A percentile compares a stretch with the other conserved stretches of the same genome.
phyloP scores from a whole-genome alignment of 2,888 invertebrate species.

The Dendrolimus houi region DNA sequence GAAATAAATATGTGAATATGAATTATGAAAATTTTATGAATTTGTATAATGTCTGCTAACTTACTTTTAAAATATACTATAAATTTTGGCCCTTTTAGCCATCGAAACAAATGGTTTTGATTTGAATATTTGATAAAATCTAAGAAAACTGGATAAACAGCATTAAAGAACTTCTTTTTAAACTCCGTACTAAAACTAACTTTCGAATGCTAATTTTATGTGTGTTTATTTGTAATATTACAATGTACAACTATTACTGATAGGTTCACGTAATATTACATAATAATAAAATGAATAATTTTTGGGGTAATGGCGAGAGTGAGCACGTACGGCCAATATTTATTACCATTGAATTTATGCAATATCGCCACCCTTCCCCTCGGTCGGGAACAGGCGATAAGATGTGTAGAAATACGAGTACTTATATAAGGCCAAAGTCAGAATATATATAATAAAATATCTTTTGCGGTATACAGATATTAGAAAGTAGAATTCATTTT shows the following conservation, averaged over 20 bases:
- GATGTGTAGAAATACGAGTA: slow-evolving; percentile 10
- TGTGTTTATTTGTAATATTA: neutral
- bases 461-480: too few relatives aligned
- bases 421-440: neutral
- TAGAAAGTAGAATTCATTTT: too few relatives aligned
- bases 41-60: too few relatives aligned
- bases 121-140: too few relatives aligned
- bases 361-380: slow-evolving; percentile 17
- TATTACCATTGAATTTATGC: slow-evolving; percentile 22
- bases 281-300: slow-evolving; percentile 3
- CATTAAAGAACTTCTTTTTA: neutral
- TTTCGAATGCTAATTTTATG: neutral
- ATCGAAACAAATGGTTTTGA: too few relatives aligned
- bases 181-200: slow-evolving; percentile 1
- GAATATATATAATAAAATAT: neutral
- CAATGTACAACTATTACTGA: too few relatives aligned
- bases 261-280: too few relatives aligned
- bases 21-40: too few relatives aligned
- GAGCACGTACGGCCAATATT: slow-evolving; percentile 24
- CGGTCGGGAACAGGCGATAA: slow-evolving; percentile 8
- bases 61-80: too few relatives aligned
- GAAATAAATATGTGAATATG: too few relatives aligned
- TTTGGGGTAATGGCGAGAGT: slow-evolving; percentile 17
- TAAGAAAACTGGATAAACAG: too few relatives aligned
- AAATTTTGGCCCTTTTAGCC: too few relatives aligned